These are phyloP conservation scores for Paralichthys olivaceus DNA, from an alignment of 2,113 vertebrate species.

Conservation along the genomic window DNA sequence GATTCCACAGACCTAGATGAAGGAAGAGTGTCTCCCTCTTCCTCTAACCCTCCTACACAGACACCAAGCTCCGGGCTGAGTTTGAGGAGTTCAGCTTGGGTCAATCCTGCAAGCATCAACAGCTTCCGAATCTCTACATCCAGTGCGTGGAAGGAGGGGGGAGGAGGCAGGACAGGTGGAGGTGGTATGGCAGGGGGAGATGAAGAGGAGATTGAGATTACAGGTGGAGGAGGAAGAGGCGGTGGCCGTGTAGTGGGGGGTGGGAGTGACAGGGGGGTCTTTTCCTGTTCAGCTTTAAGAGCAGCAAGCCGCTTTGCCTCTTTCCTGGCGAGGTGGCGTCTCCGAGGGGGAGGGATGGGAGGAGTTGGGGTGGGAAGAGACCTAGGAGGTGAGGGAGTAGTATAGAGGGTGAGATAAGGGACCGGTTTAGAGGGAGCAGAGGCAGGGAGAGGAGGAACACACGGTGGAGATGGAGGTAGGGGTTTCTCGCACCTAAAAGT, in stretches of 20 bases:
- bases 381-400: slow-evolving; percentile 69
- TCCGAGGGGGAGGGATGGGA: slow-evolving; percentile 83
- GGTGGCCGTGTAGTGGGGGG: slow-evolving; percentile 81
- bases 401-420: slow-evolving; percentile 75
- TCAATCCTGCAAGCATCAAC: slow-evolving; percentile 82
- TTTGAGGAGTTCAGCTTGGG: slow-evolving; percentile 84
- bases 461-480: slow-evolving; percentile 70
- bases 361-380: slow-evolving; percentile 72
- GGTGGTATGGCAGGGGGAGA: slow-evolving; percentile 79
- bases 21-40: slow-evolving; percentile 34
- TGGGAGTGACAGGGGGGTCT: slow-evolving; percentile 77
- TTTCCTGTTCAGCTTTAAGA: slow-evolving; percentile 73
- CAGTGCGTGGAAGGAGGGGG: slow-evolving; percentile 84
- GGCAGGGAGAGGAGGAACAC: slow-evolving; percentile 68
- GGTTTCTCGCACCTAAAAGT: slow-evolving; percentile 77
- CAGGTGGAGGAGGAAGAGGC: slow-evolving; percentile 81
- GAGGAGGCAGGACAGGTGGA: slow-evolving; percentile 80
- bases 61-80: slow-evolving; percentile 84
- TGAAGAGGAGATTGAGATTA: slow-evolving; percentile 68
- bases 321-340: slow-evolving; percentile 83
- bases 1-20: slow-evolving; percentile 33
- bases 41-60: slow-evolving; percentile 78
- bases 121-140: slow-evolving; percentile 85
- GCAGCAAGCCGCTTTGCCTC: slow-evolving; percentile 81
- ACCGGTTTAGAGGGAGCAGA: slow-evolving; percentile 67